Conservation (phyloP, 92 coral and sea anemone species). For the Porites divaricata region DNA sequence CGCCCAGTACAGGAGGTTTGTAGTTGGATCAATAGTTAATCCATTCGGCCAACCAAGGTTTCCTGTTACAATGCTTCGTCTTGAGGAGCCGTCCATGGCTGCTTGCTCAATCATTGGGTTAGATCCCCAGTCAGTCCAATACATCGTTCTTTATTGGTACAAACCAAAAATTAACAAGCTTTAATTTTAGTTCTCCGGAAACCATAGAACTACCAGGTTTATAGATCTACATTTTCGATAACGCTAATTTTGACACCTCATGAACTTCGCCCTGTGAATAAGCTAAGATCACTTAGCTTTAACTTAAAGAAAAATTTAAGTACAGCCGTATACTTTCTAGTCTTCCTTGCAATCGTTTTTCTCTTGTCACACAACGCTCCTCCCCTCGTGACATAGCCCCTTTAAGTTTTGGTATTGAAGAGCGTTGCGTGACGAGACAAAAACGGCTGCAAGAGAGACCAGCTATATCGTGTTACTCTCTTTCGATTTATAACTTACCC, state of each 20-base stretch:
- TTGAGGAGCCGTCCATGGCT: conserved; percentile 53
- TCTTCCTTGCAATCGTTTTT: no score
- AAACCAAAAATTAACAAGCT: no score
- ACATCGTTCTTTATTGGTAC: conserved; percentile 29
- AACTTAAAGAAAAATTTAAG: not conserved
- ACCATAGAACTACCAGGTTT: no score
- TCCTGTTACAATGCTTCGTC: conserved; percentile 42
- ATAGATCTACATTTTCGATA: no score
- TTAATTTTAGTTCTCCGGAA: no score
- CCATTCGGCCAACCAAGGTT: conserved; percentile 55
- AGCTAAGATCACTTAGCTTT: not conserved
- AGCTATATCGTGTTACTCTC: no score
- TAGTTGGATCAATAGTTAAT: conserved; percentile 41
- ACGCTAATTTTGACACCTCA: not conserved
- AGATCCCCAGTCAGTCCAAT: conserved; percentile 59
- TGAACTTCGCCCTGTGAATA: not conserved
- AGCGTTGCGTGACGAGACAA: no score
- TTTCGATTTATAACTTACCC: conserved; percentile 50
- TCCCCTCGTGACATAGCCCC: no score
- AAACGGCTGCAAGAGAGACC: no score
- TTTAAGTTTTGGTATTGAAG: no score
- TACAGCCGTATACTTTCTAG: no score
- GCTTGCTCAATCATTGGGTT: conserved; percentile 55
- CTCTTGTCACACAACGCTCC: no score
- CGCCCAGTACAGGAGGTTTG: conserved; percentile 65